Evolutionary conservation across 2,797 vertebrate species (phyloP).

Genomic region (Mergus octosetaceus): DNA sequence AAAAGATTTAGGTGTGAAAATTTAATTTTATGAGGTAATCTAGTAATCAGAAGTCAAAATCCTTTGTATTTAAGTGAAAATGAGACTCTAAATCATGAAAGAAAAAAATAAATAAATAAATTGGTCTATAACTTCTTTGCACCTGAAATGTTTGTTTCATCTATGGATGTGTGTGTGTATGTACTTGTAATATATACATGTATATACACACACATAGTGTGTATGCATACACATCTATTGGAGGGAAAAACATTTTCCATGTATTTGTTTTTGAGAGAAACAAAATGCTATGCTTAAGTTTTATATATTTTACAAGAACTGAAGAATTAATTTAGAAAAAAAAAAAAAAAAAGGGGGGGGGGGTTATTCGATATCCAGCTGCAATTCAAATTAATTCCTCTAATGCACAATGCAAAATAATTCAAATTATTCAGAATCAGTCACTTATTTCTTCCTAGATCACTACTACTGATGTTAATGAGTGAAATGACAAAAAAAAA

Average conservation of each 20-base stretch:
- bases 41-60: neutral
- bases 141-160: neutral
- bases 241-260: neutral
- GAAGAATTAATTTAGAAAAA: neutral
- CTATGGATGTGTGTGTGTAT: rapidly evolving
- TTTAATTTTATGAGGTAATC: neutral
- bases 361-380: neutral
- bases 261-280: neutral
- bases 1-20: neutral
- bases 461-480: neutral
- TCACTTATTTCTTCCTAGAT: neutral
- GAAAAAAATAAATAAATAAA: neutral
- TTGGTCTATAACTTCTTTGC: neutral
- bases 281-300: neutral
- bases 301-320: neutral
- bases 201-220: rapidly evolving
- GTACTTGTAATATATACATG: neutral
- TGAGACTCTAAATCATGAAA: neutral
- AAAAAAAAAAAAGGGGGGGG: rapidly evolving
- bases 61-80: neutral
- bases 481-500: neutral
- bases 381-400: neutral
- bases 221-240: rapidly evolving
- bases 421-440: neutral
- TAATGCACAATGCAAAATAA: neutral